A percentile compares a stretch with the other conserved stretches of the same genome.
Conservation (phyloP, 2,888 invertebrate species). For the Caenorhabditis panamensis region DNA sequence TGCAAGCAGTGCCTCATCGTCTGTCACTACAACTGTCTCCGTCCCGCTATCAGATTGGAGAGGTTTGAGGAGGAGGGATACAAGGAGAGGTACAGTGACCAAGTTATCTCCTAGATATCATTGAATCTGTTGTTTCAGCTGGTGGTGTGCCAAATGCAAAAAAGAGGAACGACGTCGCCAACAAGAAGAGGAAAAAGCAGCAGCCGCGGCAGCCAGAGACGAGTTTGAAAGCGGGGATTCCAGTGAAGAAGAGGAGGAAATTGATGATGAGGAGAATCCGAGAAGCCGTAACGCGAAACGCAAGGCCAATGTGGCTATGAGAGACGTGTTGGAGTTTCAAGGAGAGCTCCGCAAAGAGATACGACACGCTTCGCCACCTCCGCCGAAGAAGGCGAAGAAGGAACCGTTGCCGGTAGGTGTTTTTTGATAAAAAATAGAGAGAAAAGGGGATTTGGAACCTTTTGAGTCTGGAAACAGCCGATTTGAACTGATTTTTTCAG, state of each 20-base stretch:
- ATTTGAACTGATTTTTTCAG: too few relatives aligned
- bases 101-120: too few relatives aligned
- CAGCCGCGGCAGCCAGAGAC: not conserved
- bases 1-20: conserved; percentile 42
- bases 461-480: not conserved
- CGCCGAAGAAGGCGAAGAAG: conserved; percentile 21
- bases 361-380: conserved; percentile 23
- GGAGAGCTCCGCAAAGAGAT: conserved; percentile 16
- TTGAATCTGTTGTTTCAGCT: too few relatives aligned
- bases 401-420: conserved; percentile 31
- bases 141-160: conserved; percentile 43
- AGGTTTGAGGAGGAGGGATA: conserved; percentile 42
- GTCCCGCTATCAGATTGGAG: conserved; percentile 3
- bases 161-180: conserved; percentile 48
- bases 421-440: not conserved
- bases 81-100: conserved; percentile 39
- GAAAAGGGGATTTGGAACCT: not conserved
- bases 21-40: conserved; percentile 29
- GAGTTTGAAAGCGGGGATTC: conserved; percentile 3
- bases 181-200: not conserved
- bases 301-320: conserved; percentile 48
- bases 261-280: conserved; percentile 7
- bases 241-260: conserved; percentile 28
- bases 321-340: conserved; percentile 45
- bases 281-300: conserved; percentile 41